phyloP scores from a whole-genome alignment of 37 sponge, comb jelly and placozoan species.

The Hexactinellida sp. region DNA sequence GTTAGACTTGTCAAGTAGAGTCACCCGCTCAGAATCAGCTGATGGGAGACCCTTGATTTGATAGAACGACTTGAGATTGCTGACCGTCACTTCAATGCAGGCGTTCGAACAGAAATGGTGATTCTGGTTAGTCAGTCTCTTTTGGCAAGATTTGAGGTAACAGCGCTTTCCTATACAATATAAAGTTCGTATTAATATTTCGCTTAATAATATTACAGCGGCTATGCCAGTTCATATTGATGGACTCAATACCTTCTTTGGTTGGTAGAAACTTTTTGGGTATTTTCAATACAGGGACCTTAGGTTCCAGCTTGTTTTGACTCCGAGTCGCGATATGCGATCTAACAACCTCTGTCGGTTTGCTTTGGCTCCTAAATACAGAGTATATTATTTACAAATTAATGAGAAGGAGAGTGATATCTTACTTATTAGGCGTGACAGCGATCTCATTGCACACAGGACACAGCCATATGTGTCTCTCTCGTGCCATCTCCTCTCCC shows the following conservation, averaged over 20 bases:
- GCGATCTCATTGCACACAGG: neutral
- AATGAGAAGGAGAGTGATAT: neutral
- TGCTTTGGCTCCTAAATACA: neutral
- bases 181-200: neutral
- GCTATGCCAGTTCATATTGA: too few relatives aligned
- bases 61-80: conserved; percentile 5
- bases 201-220: neutral
- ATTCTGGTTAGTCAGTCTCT: neutral
- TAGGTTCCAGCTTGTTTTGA: neutral
- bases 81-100: conserved; percentile 1
- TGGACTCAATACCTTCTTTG: neutral
- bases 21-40: conserved; percentile 10
- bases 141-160: conserved; percentile 10
- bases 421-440: neutral
- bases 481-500: neutral
- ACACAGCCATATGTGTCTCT: conserved; percentile 6
- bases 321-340: neutral
- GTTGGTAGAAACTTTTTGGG: neutral
- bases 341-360: neutral
- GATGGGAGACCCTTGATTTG: neutral
- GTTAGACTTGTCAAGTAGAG: neutral
- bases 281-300: neutral
- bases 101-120: conserved; percentile 10
- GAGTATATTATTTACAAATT: neutral
- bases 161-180: neutral